Evolutionary conservation across 2,888 invertebrate species (phyloP).

Genomic region (Andrena bucephala): DNA sequence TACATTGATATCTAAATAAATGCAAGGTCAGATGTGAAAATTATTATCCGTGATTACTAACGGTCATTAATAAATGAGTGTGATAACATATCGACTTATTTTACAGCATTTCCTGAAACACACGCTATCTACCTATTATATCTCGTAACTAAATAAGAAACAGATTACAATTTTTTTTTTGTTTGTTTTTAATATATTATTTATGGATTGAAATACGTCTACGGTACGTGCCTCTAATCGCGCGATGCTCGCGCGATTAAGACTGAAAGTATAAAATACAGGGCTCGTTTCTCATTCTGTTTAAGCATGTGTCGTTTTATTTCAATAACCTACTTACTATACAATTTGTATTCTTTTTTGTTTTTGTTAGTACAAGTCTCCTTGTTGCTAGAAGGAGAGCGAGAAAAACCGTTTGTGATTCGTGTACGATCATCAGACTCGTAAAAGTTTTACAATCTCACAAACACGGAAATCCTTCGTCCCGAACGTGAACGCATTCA

Average conservation of each 20-base stretch:
- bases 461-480: slow-evolving; percentile 56
- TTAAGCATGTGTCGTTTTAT: slow-evolving; percentile 80
- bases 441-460: slow-evolving; percentile 67
- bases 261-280: slow-evolving; percentile 76
- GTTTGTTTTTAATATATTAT: slow-evolving; percentile 31
- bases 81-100: slow-evolving; percentile 48
- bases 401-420: slow-evolving; percentile 55
- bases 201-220: slow-evolving; percentile 23
- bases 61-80: slow-evolving; percentile 27
- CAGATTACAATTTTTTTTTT: slow-evolving; percentile 40
- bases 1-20: slow-evolving; percentile 63
- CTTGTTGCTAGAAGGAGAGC: slow-evolving; percentile 57
- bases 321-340: slow-evolving; percentile 82
- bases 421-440: slow-evolving; percentile 53
- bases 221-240: slow-evolving; percentile 43
- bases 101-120: slow-evolving; percentile 43
- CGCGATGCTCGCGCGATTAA: slow-evolving; percentile 59
- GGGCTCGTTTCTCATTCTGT: slow-evolving; percentile 74
- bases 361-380: slow-evolving; percentile 76
- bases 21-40: slow-evolving; percentile 56
- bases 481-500: slow-evolving; percentile 68
- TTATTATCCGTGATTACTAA: slow-evolving; percentile 44
- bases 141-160: slow-evolving; percentile 39
- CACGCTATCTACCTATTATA: slow-evolving; percentile 42
- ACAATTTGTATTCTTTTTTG: slow-evolving; percentile 76